phyloP scores from a whole-genome alignment of 2,113 vertebrate genomes.

The Ceratotherium simum region DNA sequence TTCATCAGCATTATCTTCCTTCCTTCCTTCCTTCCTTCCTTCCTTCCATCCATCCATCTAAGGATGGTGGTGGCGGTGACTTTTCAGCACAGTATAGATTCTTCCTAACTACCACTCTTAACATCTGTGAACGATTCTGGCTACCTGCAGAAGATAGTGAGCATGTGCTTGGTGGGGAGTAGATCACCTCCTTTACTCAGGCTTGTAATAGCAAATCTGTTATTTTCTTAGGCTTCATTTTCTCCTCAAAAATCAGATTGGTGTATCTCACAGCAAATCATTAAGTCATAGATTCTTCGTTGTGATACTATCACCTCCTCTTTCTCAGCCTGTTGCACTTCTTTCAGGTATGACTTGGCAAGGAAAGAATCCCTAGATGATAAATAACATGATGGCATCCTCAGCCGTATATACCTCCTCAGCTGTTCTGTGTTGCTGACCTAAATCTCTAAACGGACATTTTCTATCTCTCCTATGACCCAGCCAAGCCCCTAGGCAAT shows the following conservation, averaged over 20 bases:
- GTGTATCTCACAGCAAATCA: neutral
- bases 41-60: neutral
- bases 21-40: neutral
- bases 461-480: neutral
- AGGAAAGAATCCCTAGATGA: neutral
- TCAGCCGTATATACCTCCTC: neutral
- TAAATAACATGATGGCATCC: neutral
- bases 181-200: neutral
- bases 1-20: neutral
- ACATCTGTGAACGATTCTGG: neutral
- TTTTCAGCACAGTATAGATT: neutral
- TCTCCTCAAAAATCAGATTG: neutral
- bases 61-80: neutral
- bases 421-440: neutral
- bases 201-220: neutral
- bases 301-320: neutral
- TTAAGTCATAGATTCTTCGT: neutral
- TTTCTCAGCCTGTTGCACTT: neutral
- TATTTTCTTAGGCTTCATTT: neutral
- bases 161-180: neutral
- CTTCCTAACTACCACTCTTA: neutral
- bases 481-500: neutral
- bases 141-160: neutral
- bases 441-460: neutral
- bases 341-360: neutral